These are phyloP conservation scores for Anthopleura xanthogrammica DNA, from an alignment of 92 coral and sea anemone genomes.

Conservation along the genomic window DNA sequence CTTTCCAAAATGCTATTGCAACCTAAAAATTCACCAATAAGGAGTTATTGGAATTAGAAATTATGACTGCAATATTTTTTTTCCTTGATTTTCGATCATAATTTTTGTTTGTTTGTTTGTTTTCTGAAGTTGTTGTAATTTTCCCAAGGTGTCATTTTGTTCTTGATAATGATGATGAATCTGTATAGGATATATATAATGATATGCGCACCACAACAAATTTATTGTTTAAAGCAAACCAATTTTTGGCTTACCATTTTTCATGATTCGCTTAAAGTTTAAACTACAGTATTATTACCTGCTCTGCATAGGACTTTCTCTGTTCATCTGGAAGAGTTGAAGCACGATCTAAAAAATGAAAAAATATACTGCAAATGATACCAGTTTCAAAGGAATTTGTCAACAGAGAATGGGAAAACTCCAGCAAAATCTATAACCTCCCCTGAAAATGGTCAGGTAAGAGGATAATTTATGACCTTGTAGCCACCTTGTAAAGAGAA, in stretches of 20 bases:
- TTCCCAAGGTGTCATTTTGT: too few species aligned
- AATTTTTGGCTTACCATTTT: not conserved
- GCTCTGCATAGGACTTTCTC: constrained; percentile 89
- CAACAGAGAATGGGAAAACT: too few species aligned
- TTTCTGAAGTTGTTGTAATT: too few species aligned
- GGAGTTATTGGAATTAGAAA: not conserved
- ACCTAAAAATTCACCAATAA: constrained; percentile 44
- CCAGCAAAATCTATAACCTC: too few species aligned
- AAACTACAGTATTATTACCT: constrained; percentile 42
- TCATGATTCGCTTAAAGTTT: not conserved
- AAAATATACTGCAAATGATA: not conserved
- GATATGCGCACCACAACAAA: not conserved
- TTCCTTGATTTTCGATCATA: not conserved
- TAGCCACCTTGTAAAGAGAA: too few species aligned
- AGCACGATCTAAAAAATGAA: constrained; percentile 64
- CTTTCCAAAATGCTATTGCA: constrained; percentile 95
- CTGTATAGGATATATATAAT: too few species aligned
- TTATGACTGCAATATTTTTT: not conserved
- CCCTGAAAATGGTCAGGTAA: too few species aligned
- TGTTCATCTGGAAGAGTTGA: constrained; percentile 70
- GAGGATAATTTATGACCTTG: too few species aligned
- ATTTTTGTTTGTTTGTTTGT: not conserved
- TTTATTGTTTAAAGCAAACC: not conserved
- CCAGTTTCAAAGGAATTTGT: too few species aligned
- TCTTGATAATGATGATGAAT: too few species aligned